Base-by-base conservation (phyloP, 2,797 vertebrate genomes). In the Poecilia wingei region DNA sequence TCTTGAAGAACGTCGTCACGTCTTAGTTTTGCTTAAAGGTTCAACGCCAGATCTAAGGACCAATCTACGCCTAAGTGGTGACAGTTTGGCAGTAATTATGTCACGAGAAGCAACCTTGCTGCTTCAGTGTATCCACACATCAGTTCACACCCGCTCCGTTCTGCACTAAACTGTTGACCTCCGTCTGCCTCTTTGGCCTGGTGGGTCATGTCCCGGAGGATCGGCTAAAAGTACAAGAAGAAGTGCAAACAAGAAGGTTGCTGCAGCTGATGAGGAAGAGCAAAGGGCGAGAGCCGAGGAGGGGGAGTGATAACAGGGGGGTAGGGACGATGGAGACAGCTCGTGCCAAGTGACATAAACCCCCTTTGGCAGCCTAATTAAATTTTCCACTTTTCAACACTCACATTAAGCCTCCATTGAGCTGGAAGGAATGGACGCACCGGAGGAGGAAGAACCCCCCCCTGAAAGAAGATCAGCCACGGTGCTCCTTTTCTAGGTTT, bases 301-400 rank as follows among this genome's bases (percentile, higher is more conserved):
- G 61, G 57, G 45, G 59, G 10, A 3, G 66, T 28, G 61, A 36
- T 71, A 66, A 72, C 64, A 79, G 73, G 74, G 28, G 76, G 69
- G 1, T 8, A 6, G 18, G 64, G 73, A 18, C 6, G 39, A 36
- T 43, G 84, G 84, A 16, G 77, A 84, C 28, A 74, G 84, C 93
- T 93, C 87, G 87, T 94, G 93, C 93, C 90, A 91, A 95, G 91
- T 94, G 94, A 93, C 93, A 95, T 92, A 96, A 94, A 95, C 89
- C 91, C 94, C 95, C 95, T 82, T 94, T 94, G 94, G 95, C 95
- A 94, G 93, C 94, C 92, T 96, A 96, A 96, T 96, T 96, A 94
- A 90, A 96, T 96, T 95, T 96, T 96, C 94, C 95, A 95, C 93
- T 93, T 94, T 96, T 95, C 93, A 94, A 95, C 94, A 95, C 94